Conservation (phyloP, 2,888 invertebrate species). For the Chesias legatella region DNA sequence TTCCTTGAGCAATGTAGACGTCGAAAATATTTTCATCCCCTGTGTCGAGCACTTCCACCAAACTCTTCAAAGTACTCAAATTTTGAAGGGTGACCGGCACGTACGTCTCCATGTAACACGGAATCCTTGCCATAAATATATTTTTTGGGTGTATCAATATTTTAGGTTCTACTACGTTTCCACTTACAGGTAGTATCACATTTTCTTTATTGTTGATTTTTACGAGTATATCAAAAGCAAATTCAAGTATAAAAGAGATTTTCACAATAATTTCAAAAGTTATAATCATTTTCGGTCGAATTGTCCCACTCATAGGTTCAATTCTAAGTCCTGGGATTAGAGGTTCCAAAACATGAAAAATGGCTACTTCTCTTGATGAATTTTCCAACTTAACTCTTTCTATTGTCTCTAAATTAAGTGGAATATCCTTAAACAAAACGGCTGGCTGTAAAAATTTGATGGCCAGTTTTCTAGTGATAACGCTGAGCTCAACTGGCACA, state of each 20-base stretch:
- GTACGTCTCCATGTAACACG: slow-evolving; percentile 58
- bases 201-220: slow-evolving; percentile 72
- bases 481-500: slow-evolving; percentile 54
- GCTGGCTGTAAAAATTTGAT: slow-evolving; percentile 62
- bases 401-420: slow-evolving; percentile 57
- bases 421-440: slow-evolving; percentile 62
- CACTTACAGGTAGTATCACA: slow-evolving; percentile 60
- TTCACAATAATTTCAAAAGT: slow-evolving; percentile 65
- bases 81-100: slow-evolving; percentile 67
- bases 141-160: slow-evolving; percentile 69
- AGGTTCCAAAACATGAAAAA: slow-evolving; percentile 74
- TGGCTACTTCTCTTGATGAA: slow-evolving; percentile 73
- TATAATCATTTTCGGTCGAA: slow-evolving; percentile 73
- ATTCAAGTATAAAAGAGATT: slow-evolving; percentile 65
- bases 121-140: slow-evolving; percentile 73
- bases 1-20: slow-evolving; percentile 53
- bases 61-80: slow-evolving; percentile 43
- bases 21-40: slow-evolving; percentile 63
- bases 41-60: slow-evolving; percentile 53
- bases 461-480: slow-evolving; percentile 60
- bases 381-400: slow-evolving; percentile 76
- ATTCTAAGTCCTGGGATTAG: slow-evolving; percentile 68
- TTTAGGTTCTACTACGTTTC: slow-evolving; percentile 74
- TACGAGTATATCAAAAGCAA: slow-evolving; percentile 55
- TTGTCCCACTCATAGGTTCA: slow-evolving; percentile 72